These are phyloP conservation scores for Ailuropoda melanoleuca DNA, from an alignment of 2,113 vertebrate genomes.

Conservation along the genomic window DNA sequence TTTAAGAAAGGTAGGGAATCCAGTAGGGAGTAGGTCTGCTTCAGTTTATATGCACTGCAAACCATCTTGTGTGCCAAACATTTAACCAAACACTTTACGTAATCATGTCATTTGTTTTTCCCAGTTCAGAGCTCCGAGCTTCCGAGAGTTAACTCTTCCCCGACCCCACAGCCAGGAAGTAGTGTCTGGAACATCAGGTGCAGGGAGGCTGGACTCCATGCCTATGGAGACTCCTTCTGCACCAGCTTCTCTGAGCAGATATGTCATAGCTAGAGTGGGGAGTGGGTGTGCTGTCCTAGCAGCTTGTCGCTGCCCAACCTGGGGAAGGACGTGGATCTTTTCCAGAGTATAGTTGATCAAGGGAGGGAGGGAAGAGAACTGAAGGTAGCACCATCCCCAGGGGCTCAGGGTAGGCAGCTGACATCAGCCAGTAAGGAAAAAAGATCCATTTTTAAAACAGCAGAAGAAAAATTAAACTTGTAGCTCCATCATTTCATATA, in stretches of 20 bases:
- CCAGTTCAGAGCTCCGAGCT: neutral
- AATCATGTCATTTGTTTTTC: neutral
- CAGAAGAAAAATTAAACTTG: slow-evolving; percentile 53
- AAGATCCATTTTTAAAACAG: slow-evolving; percentile 5
- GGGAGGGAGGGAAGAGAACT: neutral
- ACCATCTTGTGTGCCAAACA: neutral
- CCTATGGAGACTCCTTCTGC: neutral
- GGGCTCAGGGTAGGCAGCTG: neutral
- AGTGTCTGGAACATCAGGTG: accelerated
- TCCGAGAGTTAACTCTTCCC: neutral
- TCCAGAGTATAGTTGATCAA: neutral
- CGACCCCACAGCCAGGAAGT: neutral
- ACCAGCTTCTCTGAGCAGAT: neutral
- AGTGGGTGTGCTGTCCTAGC: accelerated
- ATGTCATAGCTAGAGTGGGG: neutral
- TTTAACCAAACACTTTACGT: neutral
- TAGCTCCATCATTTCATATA: neutral
- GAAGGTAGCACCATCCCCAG: neutral
- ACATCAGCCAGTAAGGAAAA: neutral
- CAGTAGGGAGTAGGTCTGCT: neutral
- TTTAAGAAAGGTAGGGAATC: neutral
- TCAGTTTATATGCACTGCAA: neutral
- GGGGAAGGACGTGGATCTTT: accelerated
- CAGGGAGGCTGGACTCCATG: neutral
- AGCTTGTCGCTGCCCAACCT: neutral